phyloP scores from a whole-genome alignment of 2,113 vertebrate genomes.

The Mola mola region DNA sequence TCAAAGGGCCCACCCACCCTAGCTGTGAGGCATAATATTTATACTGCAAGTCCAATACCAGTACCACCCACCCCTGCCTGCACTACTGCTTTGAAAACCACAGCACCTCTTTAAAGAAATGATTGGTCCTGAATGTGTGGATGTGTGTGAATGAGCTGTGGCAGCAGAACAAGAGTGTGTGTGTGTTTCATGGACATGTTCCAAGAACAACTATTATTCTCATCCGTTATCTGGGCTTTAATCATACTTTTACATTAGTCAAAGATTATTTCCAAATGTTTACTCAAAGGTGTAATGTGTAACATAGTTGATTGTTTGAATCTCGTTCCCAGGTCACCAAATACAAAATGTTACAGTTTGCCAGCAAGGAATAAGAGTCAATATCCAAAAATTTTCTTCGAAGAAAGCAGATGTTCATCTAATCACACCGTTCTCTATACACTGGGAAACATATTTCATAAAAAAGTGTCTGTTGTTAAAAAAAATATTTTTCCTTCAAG shows the following conservation, averaged over 20 bases:
- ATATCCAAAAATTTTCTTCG: too few species aligned
- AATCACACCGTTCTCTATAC: too few species aligned
- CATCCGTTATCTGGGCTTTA: conserved; percentile 11
- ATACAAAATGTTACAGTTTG: too few species aligned
- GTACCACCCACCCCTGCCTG: conserved; percentile 64
- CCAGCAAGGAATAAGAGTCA: too few species aligned
- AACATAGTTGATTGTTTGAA: too few species aligned
- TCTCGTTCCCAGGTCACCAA: too few species aligned
- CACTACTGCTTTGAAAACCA: conserved; percentile 43
- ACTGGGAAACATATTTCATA: too few species aligned
- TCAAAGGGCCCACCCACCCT: conserved; percentile 73
- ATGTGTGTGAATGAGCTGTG: conserved; percentile 20
- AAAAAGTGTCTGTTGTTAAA: too few species aligned
- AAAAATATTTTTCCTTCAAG: too few species aligned
- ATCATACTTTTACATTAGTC: neutral
- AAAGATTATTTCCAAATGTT: neutral
- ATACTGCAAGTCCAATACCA: conserved; percentile 59
- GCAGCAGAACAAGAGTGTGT: conserved; percentile 14
- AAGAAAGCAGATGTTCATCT: too few species aligned
- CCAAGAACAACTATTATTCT: conserved; percentile 8
- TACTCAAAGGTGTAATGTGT: neutral
- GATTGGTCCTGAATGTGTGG: conserved; percentile 40
- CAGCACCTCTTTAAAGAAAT: conserved; percentile 53
- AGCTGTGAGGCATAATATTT: conserved; percentile 80
- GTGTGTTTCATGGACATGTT: conserved; percentile 11